These are phyloP conservation scores for Aratinga solstitialis DNA, from an alignment of 2,797 vertebrate genomes.

Conservation along the genomic window DNA sequence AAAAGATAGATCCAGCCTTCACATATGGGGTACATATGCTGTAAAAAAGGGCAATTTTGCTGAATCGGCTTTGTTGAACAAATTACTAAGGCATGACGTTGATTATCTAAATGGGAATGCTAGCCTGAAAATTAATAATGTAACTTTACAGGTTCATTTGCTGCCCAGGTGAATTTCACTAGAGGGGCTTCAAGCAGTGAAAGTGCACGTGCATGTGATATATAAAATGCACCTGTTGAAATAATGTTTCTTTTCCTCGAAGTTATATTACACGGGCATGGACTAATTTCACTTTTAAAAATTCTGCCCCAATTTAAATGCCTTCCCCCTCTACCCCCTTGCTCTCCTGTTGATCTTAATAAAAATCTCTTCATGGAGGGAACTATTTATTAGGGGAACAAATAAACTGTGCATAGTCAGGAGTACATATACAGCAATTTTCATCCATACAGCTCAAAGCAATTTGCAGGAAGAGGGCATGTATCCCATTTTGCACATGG, in stretches of 20 bases:
- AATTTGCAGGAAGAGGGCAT: not conserved
- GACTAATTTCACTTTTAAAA: conserved; percentile 58
- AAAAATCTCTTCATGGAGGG: conserved; percentile 23
- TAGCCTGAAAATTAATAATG: conserved; percentile 58
- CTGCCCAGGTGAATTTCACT: conserved; percentile 67
- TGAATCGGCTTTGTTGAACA: conserved; percentile 43
- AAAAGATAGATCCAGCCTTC: conserved; percentile 18
- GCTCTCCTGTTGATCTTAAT: conserved; percentile 50
- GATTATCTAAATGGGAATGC: conserved; percentile 37
- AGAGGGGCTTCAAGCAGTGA: conserved; percentile 55
- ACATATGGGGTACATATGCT: conserved; percentile 64
- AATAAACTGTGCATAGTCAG: conserved; percentile 17
- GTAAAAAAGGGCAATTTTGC: conserved; percentile 46
- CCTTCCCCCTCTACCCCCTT: not conserved
- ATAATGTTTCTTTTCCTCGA: conserved; percentile 51
- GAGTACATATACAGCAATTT: not conserved
- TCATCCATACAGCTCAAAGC: not conserved
- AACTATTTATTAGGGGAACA: conserved; percentile 20
- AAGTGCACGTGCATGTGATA: conserved; percentile 50
- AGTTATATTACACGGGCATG: conserved; percentile 19
- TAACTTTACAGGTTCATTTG: conserved; percentile 66
- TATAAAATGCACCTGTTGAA: conserved; percentile 66
- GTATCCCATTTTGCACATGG: not conserved
- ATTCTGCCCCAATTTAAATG: conserved; percentile 31
- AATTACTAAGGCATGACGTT: conserved; percentile 59